Evolutionary conservation across 1,140 invertebrate genomes (phyloP).

Genomic region (Sarcophaga bullata): DNA sequence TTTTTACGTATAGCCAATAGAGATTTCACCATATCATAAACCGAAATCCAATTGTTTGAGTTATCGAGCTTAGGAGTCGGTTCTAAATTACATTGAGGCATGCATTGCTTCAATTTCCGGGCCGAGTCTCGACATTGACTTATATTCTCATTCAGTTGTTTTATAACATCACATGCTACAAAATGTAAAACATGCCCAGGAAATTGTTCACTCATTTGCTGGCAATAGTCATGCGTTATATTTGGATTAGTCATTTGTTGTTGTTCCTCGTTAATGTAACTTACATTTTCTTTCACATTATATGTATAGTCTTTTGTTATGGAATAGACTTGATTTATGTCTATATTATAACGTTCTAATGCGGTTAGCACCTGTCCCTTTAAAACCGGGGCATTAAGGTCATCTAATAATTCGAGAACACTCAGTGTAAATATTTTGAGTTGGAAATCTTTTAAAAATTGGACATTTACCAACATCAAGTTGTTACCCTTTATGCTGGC

Average conservation of each 20-base stretch:
- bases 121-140: not conserved
- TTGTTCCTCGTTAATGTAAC: not conserved
- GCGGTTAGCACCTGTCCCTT: not conserved
- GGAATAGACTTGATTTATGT: not conserved
- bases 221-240: not conserved
- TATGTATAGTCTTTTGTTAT: not conserved
- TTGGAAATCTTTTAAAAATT: constrained; percentile 15
- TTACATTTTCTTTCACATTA: not conserved
- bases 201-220: not conserved
- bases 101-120: not conserved
- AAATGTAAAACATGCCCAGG: not conserved
- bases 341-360: not conserved
- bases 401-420: not conserved
- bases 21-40: not conserved
- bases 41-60: not conserved
- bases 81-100: not conserved
- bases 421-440: not conserved
- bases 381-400: not conserved
- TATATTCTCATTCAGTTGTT: constrained; percentile 1
- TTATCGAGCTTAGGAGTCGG: not conserved
- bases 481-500: not conserved
- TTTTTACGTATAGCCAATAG: not conserved
- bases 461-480: not conserved
- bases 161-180: not conserved
- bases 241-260: not conserved